phyloP scores from a whole-genome alignment of 2,888 invertebrate genomes.

The Dicycla oo region DNA sequence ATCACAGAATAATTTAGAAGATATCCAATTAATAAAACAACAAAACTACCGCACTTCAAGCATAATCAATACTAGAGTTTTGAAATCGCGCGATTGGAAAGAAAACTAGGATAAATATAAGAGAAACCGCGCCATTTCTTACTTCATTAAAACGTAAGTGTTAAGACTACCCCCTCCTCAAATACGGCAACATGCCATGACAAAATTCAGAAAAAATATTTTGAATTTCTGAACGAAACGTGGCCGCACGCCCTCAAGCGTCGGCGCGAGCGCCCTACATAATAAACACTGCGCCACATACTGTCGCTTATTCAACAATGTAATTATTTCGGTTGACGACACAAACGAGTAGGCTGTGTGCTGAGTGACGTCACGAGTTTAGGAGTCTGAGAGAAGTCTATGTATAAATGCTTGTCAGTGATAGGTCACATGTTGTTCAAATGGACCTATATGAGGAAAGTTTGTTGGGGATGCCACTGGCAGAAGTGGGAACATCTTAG shows the following conservation, averaged over 20 bases:
- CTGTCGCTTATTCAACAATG: constrained; percentile 68
- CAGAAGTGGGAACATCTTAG: not conserved
- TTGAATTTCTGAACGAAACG: constrained; percentile 67
- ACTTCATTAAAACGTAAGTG: constrained; percentile 12
- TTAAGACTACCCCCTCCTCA: constrained; percentile 10
- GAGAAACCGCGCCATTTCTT: constrained; percentile 38
- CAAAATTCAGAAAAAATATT: constrained; percentile 54
- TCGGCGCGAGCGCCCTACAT: constrained; percentile 76
- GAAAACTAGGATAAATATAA: constrained; percentile 19
- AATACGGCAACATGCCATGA: constrained; percentile 37
- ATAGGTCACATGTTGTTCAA: not conserved
- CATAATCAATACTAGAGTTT: constrained; percentile 38
- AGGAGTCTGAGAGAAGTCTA: not conserved
- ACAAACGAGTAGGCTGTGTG: constrained; percentile 31
- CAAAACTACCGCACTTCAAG: constrained; percentile 16
- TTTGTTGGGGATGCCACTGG: not conserved
- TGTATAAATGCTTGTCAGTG: not conserved
- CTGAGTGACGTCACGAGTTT: constrained; percentile 31
- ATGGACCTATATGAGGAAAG: not conserved
- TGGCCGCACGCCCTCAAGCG: constrained; percentile 87
- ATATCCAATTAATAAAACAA: constrained; percentile 34
- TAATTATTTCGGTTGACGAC: constrained; percentile 61
- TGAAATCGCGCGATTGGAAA: constrained; percentile 35
- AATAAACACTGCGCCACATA: constrained; percentile 66
- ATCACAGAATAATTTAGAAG: constrained; percentile 57